phyloP scores from a whole-genome alignment of 2,888 invertebrate species.

The Litoditis marina region DNA sequence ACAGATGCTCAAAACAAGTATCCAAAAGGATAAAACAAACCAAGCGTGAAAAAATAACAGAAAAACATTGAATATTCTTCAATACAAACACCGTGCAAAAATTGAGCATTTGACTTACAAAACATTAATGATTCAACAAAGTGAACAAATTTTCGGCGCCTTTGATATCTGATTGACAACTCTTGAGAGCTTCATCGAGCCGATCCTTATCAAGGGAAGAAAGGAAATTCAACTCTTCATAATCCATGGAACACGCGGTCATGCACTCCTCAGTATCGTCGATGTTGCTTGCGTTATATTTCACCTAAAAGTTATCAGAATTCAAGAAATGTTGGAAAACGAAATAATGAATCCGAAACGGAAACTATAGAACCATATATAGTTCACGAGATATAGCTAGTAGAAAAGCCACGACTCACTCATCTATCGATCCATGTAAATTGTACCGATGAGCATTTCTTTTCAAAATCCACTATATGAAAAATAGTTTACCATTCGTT shows the following conservation, averaged over 20 bases:
- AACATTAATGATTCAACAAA: not conserved
- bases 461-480: not conserved
- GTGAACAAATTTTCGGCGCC: not conserved
- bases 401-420: too few relatives aligned
- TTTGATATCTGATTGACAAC: constrained; percentile 1
- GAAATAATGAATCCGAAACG: too few relatives aligned
- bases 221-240: constrained; percentile 3
- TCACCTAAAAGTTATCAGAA: too few relatives aligned
- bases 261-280: not conserved
- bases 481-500: not conserved
- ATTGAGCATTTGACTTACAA: not conserved
- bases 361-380: too few relatives aligned
- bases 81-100: constrained; percentile 4
- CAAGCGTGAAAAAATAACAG: too few relatives aligned
- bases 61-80: not conserved
- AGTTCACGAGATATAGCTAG: too few relatives aligned
- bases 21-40: too few relatives aligned
- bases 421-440: too few relatives aligned
- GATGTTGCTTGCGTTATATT: too few relatives aligned
- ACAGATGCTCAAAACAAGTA: not conserved
- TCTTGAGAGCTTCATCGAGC: constrained; percentile 7
- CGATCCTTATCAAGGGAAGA: not conserved
- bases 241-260: not conserved
- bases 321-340: too few relatives aligned
- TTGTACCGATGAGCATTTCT: not conserved